Evolutionary conservation across 2,888 invertebrate species (phyloP), one percentile per base, ranked within the genome.

Genomic region (Drosophila stalkeri): DNA sequence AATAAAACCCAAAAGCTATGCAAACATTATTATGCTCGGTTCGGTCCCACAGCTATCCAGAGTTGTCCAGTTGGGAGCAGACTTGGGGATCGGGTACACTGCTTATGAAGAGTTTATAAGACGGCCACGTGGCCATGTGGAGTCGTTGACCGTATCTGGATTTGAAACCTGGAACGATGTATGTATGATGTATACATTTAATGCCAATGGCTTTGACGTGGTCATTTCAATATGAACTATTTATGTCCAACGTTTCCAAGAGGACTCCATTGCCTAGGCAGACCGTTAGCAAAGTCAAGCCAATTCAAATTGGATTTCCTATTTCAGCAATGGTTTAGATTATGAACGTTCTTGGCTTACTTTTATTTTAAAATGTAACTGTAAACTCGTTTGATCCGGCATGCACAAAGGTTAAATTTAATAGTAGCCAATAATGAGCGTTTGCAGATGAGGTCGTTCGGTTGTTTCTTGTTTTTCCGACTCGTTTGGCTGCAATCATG

Each of bases 1-100:
- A 81, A 86, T 85, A 86, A 85, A 81, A 88, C 75, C 81, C 74
- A 86, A 88, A 86, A 82, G 88, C 85, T 86, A 88, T 82, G 88
- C 88, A 86, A 86, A 86, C 85, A 88, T 82, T 86, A 86, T 86
- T 86, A 82, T 86, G 81, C 77, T 75, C 57, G 64, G 70, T 54
- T 56, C 57, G 46, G 57, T 64, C 63, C 23, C 66, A 51, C 63
- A 18, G 57, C 60, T 57, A 68, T 44, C 64, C 51, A 35, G 39
- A 37, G 54, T 14, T 49, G 64, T 73, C 55, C 68, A 77, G 56
- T 20, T 64, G 51, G 51, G 43, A 59, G 35, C 43, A 41, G 37
- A 3, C 37, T 37, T 44, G 16, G 49, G 37, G 33, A 33, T 33
- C 56, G 47, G 20, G 46, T 35, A 44, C 37, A 43, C 39, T 64